These are phyloP conservation scores for Agrochola lota DNA, from an alignment of 2,888 invertebrate genomes.

Conservation along the genomic window DNA sequence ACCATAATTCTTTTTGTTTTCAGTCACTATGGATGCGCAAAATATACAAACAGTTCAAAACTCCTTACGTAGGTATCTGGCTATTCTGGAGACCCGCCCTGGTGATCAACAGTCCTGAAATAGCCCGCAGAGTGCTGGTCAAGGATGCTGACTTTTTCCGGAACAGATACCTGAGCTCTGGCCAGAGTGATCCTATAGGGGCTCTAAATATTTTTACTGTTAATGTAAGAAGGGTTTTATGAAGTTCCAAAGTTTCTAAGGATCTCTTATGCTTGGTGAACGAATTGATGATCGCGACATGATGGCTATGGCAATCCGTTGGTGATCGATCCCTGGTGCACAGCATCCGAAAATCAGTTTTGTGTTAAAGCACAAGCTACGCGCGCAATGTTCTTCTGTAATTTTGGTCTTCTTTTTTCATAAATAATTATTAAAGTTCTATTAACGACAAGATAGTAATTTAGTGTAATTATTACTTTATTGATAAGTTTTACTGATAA, in stretches of 20 bases:
- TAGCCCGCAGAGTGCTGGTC: constrained; percentile 76
- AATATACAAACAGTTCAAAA: constrained; percentile 69
- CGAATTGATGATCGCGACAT: neutral
- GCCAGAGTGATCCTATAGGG: constrained; percentile 77
- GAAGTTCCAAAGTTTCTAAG: neutral
- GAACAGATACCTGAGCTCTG: constrained; percentile 74
- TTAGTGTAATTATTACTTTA: neutral
- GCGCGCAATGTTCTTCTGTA: neutral
- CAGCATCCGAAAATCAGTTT: neutral
- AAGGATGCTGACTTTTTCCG: constrained; percentile 79
- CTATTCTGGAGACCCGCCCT: constrained; percentile 80
- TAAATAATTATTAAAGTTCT: neutral
- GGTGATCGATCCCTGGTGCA: neutral
- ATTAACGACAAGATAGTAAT: neutral
- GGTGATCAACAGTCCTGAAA: constrained; percentile 77
- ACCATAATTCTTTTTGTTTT: constrained; percentile 43
- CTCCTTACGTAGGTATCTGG: constrained; percentile 81
- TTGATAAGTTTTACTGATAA: neutral
- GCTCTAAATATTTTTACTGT: constrained; percentile 75
- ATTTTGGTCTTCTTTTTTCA: neutral
- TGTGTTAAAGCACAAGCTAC: neutral
- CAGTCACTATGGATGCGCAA: constrained; percentile 76
- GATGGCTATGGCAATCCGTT: neutral
- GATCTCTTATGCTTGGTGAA: neutral
- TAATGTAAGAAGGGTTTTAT: constrained; percentile 67